phyloP scores from a whole-genome alignment of 2,113 vertebrate species.

The Python bivittatus region DNA sequence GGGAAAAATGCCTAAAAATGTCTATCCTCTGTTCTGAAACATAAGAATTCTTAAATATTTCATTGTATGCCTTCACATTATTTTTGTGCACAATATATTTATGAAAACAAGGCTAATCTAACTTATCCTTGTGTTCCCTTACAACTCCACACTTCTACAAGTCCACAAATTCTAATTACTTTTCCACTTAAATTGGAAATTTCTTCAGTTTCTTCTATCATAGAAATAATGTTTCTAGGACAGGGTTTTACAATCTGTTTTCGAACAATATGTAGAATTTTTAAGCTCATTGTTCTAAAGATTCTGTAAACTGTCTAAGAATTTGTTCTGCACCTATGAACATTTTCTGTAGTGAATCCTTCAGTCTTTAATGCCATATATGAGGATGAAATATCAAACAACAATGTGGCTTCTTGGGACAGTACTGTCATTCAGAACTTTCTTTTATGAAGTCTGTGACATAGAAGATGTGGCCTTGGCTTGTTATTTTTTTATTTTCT shows the following conservation, averaged over 20 bases:
- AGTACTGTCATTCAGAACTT: not conserved
- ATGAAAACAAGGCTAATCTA: not conserved
- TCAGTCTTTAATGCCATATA: not conserved
- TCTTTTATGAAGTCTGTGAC: not conserved
- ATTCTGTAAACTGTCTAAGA: no score
- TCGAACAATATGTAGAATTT: not conserved
- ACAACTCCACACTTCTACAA: not conserved
- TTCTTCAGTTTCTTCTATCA: not conserved
- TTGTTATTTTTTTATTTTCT: not conserved
- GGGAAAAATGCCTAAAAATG: not conserved
- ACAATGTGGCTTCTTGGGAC: not conserved
- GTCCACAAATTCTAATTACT: not conserved
- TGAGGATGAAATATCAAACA: not conserved
- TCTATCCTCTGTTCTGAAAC: not conserved
- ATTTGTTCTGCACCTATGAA: not conserved
- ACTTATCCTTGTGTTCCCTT: not conserved
- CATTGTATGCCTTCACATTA: not conserved
- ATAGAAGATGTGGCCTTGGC: not conserved
- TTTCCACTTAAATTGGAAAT: not conserved
- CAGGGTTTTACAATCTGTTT: not conserved
- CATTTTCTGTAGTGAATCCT: not conserved
- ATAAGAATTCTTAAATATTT: not conserved
- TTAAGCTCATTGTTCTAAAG: no score
- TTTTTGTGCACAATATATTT: not conserved
- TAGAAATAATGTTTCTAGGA: not conserved